Base-by-base conservation (phyloP, 2,797 vertebrate species). In the Alcedo quadribrachys region DNA sequence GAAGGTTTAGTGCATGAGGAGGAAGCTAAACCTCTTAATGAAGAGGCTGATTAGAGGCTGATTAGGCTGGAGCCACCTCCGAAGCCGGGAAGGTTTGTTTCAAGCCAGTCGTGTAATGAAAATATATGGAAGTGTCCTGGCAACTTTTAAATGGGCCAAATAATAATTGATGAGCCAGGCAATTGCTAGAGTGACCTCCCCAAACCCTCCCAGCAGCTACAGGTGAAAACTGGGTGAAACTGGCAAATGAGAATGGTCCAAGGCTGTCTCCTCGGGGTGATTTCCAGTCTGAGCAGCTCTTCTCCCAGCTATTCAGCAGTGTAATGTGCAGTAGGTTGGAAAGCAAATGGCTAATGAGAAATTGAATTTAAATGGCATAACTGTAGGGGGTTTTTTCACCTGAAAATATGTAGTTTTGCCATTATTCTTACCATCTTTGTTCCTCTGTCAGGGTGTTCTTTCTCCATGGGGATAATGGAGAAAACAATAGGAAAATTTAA, bases 131-230 rank as follows among this genome's bases (percentile, higher is more conserved):
- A 71, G 81, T 74, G 81, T 92, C 86, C 54, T 35, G 65, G 73
- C 83, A 82, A 81, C 71, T 91, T 93, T 80, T 75, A 93, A 91
- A 77, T 81, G 70, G 53, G 24, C 80, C 80, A 82, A 90, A 83
- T 77, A 96, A 91, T 94, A 95, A 93, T 77, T 95, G 78, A 95
- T 93, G 91, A 88, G 91, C 66, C 7, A 85, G 83, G 65, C 85
- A 77, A 67, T 90, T 91, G 80, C 77, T 74, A 21, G 33, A 80
- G 58, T 93, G 87, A 95, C 90, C 86, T 95, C 91, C 61, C 46
- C 58, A 80, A 61, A 94, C 57, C 35, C 54, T 94, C 75, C 46
- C 18, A 15, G 61, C 70, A 79, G 78, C 67, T 91, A 33, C 32
- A 33, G 32, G 32, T 33, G 32, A 33, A 33, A 33, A 33, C 32